Evolutionary conservation across 2,797 vertebrate genomes (phyloP).

Genomic region (Sparus aurata): DNA sequence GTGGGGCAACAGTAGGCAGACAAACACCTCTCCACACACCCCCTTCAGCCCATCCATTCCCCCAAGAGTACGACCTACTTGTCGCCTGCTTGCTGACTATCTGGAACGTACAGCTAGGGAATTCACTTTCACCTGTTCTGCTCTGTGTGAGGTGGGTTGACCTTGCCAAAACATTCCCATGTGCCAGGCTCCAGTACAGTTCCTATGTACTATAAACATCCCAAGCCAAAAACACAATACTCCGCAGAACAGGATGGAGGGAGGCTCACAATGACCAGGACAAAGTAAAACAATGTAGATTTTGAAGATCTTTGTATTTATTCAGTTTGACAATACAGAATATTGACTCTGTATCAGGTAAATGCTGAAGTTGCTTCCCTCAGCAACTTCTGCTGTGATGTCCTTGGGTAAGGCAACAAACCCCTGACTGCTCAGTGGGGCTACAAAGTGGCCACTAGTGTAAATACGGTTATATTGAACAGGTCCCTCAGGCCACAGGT

Average conservation of each 20-base stretch:
- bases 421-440: constrained; percentile 4
- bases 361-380: not conserved
- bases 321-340: not conserved
- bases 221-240: constrained; percentile 20
- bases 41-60: constrained; percentile 7
- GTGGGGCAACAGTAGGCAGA: constrained; percentile 54
- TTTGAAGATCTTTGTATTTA: constrained; percentile 1
- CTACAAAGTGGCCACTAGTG: constrained; percentile 12
- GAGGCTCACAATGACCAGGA: not conserved
- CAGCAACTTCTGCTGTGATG: constrained; percentile 9
- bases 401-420: constrained; percentile 24
- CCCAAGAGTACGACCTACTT: constrained; percentile 15
- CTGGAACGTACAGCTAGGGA: constrained; percentile 72
- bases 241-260: not conserved
- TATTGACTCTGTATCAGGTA: not conserved
- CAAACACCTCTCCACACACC: constrained; percentile 33
- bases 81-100: constrained; percentile 34
- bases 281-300: not conserved
- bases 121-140: constrained; percentile 73
- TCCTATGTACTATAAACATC: constrained; percentile 33
- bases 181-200: constrained; percentile 30
- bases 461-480: not conserved
- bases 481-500: not conserved
- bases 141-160: constrained; percentile 34
- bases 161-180: constrained; percentile 54